Evolutionary conservation across 2,888 invertebrate genomes (phyloP).

Genomic region (Sarcophaga rosellei): DNA sequence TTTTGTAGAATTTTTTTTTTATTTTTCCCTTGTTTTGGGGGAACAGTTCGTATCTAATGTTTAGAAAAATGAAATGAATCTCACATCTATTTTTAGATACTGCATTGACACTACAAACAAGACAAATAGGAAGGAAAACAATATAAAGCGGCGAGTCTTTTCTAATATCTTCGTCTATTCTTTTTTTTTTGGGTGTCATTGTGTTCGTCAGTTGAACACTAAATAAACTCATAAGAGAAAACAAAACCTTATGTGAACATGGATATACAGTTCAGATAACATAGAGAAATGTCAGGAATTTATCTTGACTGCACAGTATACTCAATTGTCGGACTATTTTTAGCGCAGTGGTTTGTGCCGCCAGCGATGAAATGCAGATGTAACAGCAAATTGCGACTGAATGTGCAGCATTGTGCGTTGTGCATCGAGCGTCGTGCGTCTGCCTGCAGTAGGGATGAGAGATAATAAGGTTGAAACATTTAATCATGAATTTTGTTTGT

Average conservation of each 20-base stretch:
- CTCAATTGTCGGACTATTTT: constrained; percentile 5
- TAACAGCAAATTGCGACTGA: constrained; percentile 10
- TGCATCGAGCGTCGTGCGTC: constrained; percentile 1
- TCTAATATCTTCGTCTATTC: constrained; percentile 29
- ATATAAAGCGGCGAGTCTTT: constrained; percentile 14
- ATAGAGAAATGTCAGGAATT: constrained; percentile 52
- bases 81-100: constrained; percentile 43
- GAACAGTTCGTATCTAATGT: constrained; percentile 37
- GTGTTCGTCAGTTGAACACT: constrained; percentile 70
- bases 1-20: neutral
- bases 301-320: constrained; percentile 37
- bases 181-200: constrained; percentile 36
- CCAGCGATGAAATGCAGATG: constrained; percentile 57
- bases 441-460: constrained; percentile 34
- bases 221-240: constrained; percentile 39
- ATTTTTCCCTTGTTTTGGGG: neutral
- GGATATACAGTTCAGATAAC: constrained; percentile 18
- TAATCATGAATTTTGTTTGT: constrained; percentile 28
- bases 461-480: constrained; percentile 41
- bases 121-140: constrained; percentile 14
- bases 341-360: constrained; percentile 44
- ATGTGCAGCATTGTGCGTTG: neutral
- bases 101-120: constrained; percentile 44
- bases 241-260: constrained; percentile 12
- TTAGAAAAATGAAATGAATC: neutral